Percentiles rank a stretch among this genome's conserved stretches.
Conservation (phyloP, 2,113 vertebrate genomes). For the Bettongia penicillata region DNA sequence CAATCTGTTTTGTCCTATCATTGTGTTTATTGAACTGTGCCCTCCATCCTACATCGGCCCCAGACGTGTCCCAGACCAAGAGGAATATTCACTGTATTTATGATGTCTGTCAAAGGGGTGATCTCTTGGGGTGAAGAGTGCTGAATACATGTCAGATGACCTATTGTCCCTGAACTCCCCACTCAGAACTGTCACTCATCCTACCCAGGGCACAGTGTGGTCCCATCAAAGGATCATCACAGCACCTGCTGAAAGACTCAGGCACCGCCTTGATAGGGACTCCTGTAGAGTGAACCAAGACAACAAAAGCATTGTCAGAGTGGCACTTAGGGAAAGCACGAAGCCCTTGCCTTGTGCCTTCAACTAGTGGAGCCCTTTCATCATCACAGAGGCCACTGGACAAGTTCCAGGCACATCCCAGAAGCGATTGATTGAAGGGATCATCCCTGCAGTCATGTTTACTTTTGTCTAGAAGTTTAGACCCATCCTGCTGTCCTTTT, state of each 20-base stretch:
- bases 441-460: neutral
- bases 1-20: neutral
- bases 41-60: neutral
- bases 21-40: neutral
- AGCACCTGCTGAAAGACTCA: neutral
- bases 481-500: neutral
- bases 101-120: neutral
- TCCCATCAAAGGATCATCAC: neutral
- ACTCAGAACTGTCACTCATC: neutral
- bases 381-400: neutral
- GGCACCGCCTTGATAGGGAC: fast-evolving
- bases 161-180: neutral
- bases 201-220: neutral
- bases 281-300: neutral
- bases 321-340: neutral
- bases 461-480: neutral
- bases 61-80: neutral
- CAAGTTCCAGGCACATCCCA: neutral
- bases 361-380: neutral
- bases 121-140: neutral
- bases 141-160: neutral
- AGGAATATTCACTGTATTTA: neutral
- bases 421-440: neutral
- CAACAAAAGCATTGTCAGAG: neutral
- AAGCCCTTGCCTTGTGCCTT: neutral